Base-by-base conservation (phyloP, 2,797 vertebrate genomes). In the Huso huso region DNA sequence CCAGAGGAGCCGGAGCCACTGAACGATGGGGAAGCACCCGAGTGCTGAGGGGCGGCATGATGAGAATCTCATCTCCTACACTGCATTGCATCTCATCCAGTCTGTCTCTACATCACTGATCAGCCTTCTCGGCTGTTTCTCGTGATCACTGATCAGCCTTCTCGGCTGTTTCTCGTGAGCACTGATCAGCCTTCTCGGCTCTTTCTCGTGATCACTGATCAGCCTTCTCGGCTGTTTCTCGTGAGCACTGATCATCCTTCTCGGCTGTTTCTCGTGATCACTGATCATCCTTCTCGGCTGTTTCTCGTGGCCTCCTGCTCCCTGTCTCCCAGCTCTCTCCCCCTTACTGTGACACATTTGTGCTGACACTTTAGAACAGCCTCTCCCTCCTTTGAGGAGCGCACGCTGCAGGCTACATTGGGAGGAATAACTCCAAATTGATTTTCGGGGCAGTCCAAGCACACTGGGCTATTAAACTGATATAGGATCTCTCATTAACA, bases 361-460 rank as follows among this genome's bases (percentile, higher is more conserved):
- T 67, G 77, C 69, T 77, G 71, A 73, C 68, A 67, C 71, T 66
- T 61, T 61, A 63, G 72, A 52, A 61, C 65, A 66, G 60, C 13
- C 23, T 11, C 18, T 37, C 10, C 15, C 48, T 62, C 66, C 61
- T 65, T 73, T 64, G 71, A 52, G n/a, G 66, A 75, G 74, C 74
- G 67, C 71, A 66, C 50, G 64, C 68, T 66, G 69, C 74, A 74
- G 75, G 71, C 72, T 72, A 71, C 69, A 73, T 72, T 71, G 68
- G 75, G 75, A 75, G 74, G 78, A 78, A 78, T 75, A 74, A 76
- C 79, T 77, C 73, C 66, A 77, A 76, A 81, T 81, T 78, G 79
- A 81, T 81, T 81, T 81, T 75, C 67, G 68, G 75, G 63, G 68
- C 68, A 72, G 68, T 63, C 73, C 55, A 59, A 75, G 72, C 68